Evolutionary conservation across 1,140 invertebrate genomes (phyloP).

Genomic region (Grapholita molesta): DNA sequence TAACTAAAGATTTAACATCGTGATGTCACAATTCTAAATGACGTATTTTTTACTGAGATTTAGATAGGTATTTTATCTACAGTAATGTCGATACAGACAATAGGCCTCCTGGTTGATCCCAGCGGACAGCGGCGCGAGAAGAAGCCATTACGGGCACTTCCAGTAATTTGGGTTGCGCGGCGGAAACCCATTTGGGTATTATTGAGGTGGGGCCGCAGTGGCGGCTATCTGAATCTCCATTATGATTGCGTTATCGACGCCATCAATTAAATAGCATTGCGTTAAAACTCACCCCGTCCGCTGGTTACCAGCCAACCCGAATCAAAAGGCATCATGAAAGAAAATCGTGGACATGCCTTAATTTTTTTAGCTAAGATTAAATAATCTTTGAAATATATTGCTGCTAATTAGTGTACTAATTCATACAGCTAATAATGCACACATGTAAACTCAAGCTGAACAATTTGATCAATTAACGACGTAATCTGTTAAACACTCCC

Average conservation of each 20-base stretch:
- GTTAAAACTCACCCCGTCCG: constrained; percentile 63
- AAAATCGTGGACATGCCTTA: constrained; percentile 31
- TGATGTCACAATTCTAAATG: neutral
- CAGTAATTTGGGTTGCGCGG: constrained; percentile 36
- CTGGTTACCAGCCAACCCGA: constrained; percentile 51
- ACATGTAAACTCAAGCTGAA: constrained; percentile 22
- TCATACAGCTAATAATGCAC: constrained; percentile 1
- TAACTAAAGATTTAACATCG: neutral
- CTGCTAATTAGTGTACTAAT: neutral
- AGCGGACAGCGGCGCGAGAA: constrained; percentile 31
- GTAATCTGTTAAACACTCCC: constrained; percentile 63
- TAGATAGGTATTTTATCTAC: neutral
- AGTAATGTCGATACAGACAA: too few relatives aligned
- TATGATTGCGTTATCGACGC: constrained; percentile 58
- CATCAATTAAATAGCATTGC: constrained; percentile 67
- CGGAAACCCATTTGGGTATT: constrained; percentile 42
- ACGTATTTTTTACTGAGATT: neutral
- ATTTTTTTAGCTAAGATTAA: neutral
- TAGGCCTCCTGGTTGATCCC: constrained; percentile 21
- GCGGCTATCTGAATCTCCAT: constrained; percentile 39
- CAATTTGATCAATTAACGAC: constrained; percentile 52
- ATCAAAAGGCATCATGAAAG: constrained; percentile 22
- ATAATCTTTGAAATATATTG: neutral
- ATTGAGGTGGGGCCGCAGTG: constrained; percentile 30
- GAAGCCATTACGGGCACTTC: constrained; percentile 37